Conservation (phyloP, 1,140 invertebrate genomes). For the Ceratosolen fusciceps region DNA sequence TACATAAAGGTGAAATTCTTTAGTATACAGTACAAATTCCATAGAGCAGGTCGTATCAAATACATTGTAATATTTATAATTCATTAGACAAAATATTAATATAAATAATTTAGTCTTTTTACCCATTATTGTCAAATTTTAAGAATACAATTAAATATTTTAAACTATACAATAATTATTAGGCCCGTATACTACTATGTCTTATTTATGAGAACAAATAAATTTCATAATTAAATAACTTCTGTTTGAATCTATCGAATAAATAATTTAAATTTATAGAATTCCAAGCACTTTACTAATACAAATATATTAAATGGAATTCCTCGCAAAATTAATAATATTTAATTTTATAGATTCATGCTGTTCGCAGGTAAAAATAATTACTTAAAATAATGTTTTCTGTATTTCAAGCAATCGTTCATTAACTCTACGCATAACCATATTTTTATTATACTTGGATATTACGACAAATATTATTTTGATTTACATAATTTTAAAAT, state of each 20-base stretch:
- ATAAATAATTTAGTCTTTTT: neutral
- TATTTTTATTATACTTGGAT: neutral
- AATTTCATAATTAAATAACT: neutral
- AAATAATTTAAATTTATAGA: too few relatives aligned
- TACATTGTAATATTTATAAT: too few relatives aligned
- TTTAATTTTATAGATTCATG: neutral
- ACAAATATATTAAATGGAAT: too few relatives aligned
- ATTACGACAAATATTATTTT: neutral
- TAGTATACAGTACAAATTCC: too few relatives aligned
- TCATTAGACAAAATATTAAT: too few relatives aligned
- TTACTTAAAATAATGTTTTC: neutral
- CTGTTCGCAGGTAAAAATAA: neutral
- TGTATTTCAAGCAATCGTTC: too few relatives aligned
- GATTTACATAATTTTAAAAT: neutral
- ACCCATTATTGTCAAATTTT: neutral
- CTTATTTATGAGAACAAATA: too few relatives aligned
- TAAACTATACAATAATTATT: neutral
- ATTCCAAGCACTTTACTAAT: too few relatives aligned
- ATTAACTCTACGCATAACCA: too few relatives aligned
- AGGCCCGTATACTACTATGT: neutral
- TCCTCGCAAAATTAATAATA: neutral
- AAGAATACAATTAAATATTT: neutral
- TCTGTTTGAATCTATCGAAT: neutral
- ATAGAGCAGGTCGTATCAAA: too few relatives aligned
- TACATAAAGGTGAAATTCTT: too few relatives aligned